phyloP scores from a whole-genome alignment of 2,113 vertebrate genomes.

The Melanerpes formicivorus region DNA sequence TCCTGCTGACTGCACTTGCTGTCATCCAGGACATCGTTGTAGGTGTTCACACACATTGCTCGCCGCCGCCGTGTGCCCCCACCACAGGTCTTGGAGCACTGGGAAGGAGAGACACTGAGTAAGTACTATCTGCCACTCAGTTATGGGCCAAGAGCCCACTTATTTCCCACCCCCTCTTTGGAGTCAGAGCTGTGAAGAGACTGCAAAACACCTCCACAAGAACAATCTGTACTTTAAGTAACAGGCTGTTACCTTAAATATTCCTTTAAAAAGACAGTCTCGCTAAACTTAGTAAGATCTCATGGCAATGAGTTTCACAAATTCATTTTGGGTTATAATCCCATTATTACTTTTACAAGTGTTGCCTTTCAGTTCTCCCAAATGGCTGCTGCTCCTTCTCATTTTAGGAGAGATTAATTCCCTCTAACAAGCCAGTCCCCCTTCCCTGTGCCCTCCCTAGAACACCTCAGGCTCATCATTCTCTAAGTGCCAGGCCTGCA shows the following conservation, averaged over 20 bases:
- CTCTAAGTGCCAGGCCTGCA: rapidly evolving
- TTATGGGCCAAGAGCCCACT: neutral
- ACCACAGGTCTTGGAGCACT: conserved; percentile 96
- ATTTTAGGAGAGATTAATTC: conserved; percentile 1
- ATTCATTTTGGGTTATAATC: conserved; percentile 6
- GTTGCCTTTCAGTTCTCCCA: neutral
- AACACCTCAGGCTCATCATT: neutral
- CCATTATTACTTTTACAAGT: neutral
- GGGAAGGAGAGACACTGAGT: neutral
- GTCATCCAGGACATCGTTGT: conserved; percentile 84
- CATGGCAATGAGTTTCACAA: neutral
- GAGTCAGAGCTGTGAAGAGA: neutral
- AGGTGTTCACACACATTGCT: conserved; percentile 87
- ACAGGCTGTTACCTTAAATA: neutral
- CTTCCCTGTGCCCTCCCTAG: neutral
- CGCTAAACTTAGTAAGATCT: conserved; percentile 25
- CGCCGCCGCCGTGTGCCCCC: conserved; percentile 86
- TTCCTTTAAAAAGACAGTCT: conserved; percentile 10
- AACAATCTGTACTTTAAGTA: neutral
- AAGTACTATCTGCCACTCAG: neutral
- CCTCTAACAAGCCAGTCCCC: neutral
- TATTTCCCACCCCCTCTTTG: neutral
- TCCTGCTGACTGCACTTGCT: conserved; percentile 92
- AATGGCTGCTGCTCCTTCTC: neutral
- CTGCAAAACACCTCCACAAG: neutral